A percentile compares a stretch with the other conserved stretches of the same genome.
phyloP scores from a whole-genome alignment of 2,797 vertebrate species.

The Megalops cyprinoides region DNA sequence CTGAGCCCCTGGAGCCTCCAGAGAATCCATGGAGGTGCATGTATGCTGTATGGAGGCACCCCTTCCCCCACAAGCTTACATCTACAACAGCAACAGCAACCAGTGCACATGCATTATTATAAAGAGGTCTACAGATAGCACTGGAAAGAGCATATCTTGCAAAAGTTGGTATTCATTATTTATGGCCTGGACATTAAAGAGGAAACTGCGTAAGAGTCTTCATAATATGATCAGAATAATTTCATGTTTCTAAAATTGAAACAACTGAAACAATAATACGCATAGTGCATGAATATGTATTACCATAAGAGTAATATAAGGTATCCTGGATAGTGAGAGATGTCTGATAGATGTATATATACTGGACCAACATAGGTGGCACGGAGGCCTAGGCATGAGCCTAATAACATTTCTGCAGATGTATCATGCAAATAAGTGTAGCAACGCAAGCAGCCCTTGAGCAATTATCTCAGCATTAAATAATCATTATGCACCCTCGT shows the following conservation, averaged over 20 bases:
- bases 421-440: conserved; percentile 51
- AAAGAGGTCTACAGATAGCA: conserved; percentile 54
- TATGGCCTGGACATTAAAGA: conserved; percentile 71
- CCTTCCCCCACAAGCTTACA: neutral
- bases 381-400: neutral
- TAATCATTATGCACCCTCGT: conserved; percentile 56
- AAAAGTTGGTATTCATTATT: conserved; percentile 69
- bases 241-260: neutral
- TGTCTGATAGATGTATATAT: neutral
- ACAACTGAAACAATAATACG: neutral
- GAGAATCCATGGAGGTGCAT: neutral
- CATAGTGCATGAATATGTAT: too few species aligned
- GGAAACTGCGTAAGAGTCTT: conserved; percentile 42
- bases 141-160: conserved; percentile 76
- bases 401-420: conserved; percentile 35
- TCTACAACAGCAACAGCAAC: neutral
- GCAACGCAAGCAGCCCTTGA: conserved; percentile 51
- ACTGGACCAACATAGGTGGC: neutral
- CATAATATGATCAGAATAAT: conserved; percentile 7
- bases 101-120: neutral
- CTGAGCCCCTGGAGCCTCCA: neutral
- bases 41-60: neutral
- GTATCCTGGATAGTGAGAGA: neutral
- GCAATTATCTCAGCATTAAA: conserved; percentile 60
- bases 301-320: too few species aligned